A percentile compares a stretch with the other conserved stretches of the same genome.
Evolutionary conservation across 92 coral and sea anemone genomes (phyloP).

Genomic region (Isaurus tuberculatus): DNA sequence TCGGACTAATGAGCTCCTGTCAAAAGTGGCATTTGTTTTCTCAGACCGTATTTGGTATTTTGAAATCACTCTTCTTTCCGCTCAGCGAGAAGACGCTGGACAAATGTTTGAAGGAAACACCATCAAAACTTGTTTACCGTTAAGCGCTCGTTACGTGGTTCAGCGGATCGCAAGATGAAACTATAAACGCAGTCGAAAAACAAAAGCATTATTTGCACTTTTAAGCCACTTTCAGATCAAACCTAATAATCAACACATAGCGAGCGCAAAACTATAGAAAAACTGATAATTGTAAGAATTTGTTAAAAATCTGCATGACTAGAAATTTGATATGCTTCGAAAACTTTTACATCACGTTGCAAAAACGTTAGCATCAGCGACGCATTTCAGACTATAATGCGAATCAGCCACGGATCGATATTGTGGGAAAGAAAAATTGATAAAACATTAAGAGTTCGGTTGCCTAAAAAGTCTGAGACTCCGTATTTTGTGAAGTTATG

Average conservation of each 20-base stretch:
- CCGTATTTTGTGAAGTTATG: background rate
- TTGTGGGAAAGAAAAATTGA: background rate
- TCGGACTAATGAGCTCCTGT: too few relatives aligned
- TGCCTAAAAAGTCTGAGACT: background rate
- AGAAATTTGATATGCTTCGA: slow-evolving; percentile 8
- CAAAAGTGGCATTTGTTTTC: too few relatives aligned
- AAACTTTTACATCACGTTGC: slow-evolving; percentile 30
- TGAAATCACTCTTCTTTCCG: too few relatives aligned
- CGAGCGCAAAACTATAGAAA: background rate
- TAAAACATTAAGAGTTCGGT: background rate
- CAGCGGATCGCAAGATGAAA: too few relatives aligned
- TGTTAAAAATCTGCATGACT: background rate
- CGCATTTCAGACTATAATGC: background rate
- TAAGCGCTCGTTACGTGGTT: too few relatives aligned
- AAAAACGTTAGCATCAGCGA: slow-evolving; percentile 11
- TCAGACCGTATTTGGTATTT: too few relatives aligned
- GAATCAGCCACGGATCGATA: background rate
- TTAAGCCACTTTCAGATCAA: background rate
- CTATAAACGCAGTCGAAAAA: too few relatives aligned
- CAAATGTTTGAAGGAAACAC: too few relatives aligned
- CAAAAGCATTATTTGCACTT: too few relatives aligned
- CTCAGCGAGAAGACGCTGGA: too few relatives aligned
- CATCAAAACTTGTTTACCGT: too few relatives aligned
- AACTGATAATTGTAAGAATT: background rate
- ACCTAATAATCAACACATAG: background rate